These are phyloP conservation scores for Petromus typicus DNA, from an alignment of 2,113 vertebrate genomes.

Conservation along the genomic window DNA sequence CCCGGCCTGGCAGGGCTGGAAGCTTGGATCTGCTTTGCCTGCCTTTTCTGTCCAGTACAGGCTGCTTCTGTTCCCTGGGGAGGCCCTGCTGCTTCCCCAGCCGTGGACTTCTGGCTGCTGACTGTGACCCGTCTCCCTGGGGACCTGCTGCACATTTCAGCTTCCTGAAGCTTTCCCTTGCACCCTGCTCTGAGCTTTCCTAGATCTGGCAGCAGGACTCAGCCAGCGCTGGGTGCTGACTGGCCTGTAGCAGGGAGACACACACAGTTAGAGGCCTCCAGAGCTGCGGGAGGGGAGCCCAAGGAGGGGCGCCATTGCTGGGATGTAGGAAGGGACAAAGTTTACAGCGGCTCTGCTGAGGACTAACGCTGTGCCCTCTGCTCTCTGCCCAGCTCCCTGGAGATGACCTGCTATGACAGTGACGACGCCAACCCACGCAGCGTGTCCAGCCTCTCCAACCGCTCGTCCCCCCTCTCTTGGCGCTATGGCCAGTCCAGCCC, in stretches of 20 bases:
- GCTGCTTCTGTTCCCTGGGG: not conserved
- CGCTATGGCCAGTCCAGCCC: constrained; percentile 97
- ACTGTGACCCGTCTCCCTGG: not conserved
- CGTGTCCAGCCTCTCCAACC: constrained; percentile 95
- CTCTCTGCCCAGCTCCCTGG: constrained; percentile 88
- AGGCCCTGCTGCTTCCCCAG: not conserved
- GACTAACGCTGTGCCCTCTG: constrained; percentile 25
- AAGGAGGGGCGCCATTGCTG: not conserved
- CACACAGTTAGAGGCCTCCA: accelerated
- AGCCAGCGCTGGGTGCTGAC: not conserved
- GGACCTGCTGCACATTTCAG: not conserved
- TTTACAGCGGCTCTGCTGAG: accelerated
- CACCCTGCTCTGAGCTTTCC: not conserved
- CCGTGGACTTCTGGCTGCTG: not conserved
- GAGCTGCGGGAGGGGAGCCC: not conserved
- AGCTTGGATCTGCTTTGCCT: not conserved
- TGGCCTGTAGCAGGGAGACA: too few relatives aligned
- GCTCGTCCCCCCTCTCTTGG: constrained; percentile 96
- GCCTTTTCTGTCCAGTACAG: not conserved
- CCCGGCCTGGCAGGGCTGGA: not conserved
- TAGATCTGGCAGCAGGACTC: not conserved
- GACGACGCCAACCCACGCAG: constrained; percentile 95
- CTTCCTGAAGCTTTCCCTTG: not conserved
- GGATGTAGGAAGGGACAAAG: not conserved
- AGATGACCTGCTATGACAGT: constrained; percentile 95